Evolutionary conservation across 1,140 invertebrate species (phyloP).

Genomic region (Dysdera silvatica): DNA sequence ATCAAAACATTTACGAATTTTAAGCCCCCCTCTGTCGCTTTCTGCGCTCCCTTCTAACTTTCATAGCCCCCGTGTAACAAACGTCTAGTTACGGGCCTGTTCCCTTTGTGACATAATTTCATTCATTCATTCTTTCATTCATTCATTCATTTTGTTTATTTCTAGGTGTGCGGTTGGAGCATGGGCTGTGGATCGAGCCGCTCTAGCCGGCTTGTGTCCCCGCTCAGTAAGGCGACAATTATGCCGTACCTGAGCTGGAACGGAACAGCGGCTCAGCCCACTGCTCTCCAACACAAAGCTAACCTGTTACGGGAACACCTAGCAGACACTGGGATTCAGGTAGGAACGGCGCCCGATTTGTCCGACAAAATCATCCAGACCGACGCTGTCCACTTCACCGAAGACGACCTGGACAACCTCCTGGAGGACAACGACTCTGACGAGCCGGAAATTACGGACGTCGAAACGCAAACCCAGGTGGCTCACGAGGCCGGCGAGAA

Average conservation of each 20-base stretch:
- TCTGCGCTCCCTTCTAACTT: too few species aligned
- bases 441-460: slow-evolving; percentile 27
- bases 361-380: slow-evolving; percentile 24
- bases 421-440: slow-evolving; percentile 12
- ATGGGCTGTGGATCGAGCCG: slow-evolving; percentile 31
- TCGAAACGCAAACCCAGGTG: slow-evolving; percentile 22
- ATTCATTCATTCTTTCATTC: too few species aligned
- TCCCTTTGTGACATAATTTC: too few species aligned
- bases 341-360: slow-evolving; percentile 15
- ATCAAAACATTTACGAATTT: too few species aligned
- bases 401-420: slow-evolving; percentile 20
- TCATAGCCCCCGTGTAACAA: too few species aligned
- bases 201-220: slow-evolving; percentile 23
- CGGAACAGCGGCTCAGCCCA: slow-evolving; percentile 1
- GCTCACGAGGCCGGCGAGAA: slow-evolving; percentile 11
- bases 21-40: too few species aligned
- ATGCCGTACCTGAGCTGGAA: slow-evolving; percentile 11
- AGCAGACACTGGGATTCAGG: background rate
- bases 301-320: slow-evolving; percentile 9
- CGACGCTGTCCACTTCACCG: slow-evolving; percentile 15
- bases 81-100: too few species aligned
- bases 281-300: slow-evolving; percentile 16
- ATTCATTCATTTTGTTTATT: background rate
- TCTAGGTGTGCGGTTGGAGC: slow-evolving; percentile 12
- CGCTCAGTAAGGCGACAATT: slow-evolving; percentile 28